Evolutionary conservation across 2,888 invertebrate genomes (phyloP), one percentile per base, ranked within the genome.

Genomic region (Drosophila hamatofila): DNA sequence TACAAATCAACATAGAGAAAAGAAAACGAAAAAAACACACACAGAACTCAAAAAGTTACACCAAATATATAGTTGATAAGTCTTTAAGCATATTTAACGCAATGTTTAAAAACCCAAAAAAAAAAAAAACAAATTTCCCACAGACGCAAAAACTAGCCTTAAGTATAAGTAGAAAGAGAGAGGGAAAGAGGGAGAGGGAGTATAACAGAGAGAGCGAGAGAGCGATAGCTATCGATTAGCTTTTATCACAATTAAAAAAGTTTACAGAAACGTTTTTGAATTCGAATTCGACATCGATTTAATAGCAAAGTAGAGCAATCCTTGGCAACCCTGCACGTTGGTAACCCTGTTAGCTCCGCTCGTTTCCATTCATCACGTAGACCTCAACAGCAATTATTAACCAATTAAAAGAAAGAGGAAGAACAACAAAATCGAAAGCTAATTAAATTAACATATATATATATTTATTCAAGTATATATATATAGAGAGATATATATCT

Each of bases 11-110:
- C 54, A 25, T 16, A 63, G 52, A 41, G 39, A 55, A 57, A 66
- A 42, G 4, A 7, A 5, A 25, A n/a, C n/a, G n/a, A 18, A 9
- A 41, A 18, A 2, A 23, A 69, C 55, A 75, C 78, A 85, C 82
- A 91, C 87, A 88, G 72, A 91, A 91, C 91, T 91, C 91, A 91
- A 91, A 91, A 91, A 91, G 82, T 80, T 91, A 91, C 91, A 91
- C 91, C 91, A 91, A 91, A 91, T 86, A 91, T 91, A 78, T 89
- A 83, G 82, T 68, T 67, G 67, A 76, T 91, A 91, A 91, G 91
- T 80, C 80, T 80, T 78, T 83, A 87, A 88, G 74, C 82, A 82
- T 87, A 87, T 81, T 82, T 81, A 84, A 82, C 81, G 73, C 73
- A 87, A 80, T 72, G 68, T 68, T 72, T 30, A 49, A 18, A 23